Evolutionary conservation across 2,888 invertebrate species (phyloP).

Genomic region (Agonopterix heracliana): DNA sequence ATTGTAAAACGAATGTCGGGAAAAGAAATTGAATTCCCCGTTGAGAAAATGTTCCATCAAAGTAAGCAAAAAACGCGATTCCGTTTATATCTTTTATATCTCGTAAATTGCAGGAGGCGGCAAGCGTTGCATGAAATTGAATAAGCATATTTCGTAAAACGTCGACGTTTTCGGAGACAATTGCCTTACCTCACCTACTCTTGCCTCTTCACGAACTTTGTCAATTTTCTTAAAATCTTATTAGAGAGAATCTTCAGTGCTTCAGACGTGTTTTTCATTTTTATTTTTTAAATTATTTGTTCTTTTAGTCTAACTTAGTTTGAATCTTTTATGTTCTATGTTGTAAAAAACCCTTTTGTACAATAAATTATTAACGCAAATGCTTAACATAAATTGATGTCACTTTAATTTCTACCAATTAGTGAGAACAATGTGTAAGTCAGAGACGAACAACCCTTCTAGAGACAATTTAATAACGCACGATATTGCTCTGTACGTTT

Average conservation of each 20-base stretch:
- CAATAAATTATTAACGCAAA: not conserved
- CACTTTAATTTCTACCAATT: constrained; percentile 5
- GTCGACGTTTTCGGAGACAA: constrained; percentile 76
- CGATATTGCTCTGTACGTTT: constrained; percentile 55
- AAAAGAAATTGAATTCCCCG: constrained; percentile 71
- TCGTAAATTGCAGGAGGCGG: constrained; percentile 77
- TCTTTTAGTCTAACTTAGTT: not conserved
- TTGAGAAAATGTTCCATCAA: constrained; percentile 74
- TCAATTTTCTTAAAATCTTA: constrained; percentile 72
- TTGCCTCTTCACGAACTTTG: constrained; percentile 72
- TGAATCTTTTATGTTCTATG: not conserved
- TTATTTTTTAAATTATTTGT: constrained; percentile 3
- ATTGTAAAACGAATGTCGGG: constrained; percentile 62
- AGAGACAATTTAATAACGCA: constrained; percentile 55
- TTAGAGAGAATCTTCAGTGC: constrained; percentile 62
- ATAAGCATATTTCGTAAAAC: constrained; percentile 77
- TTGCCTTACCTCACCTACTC: constrained; percentile 77
- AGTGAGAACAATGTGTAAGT: constrained; percentile 17
- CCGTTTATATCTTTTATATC: constrained; percentile 77
- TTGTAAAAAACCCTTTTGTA: not conserved
- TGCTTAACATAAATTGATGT: not conserved
- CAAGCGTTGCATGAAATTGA: constrained; percentile 77
- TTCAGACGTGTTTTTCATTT: constrained; percentile 34
- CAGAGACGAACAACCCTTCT: constrained; percentile 40
- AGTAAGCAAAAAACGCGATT: constrained; percentile 76